Base-by-base conservation (phyloP, 2,113 vertebrate species). In the Himantopus leucocephalus region DNA sequence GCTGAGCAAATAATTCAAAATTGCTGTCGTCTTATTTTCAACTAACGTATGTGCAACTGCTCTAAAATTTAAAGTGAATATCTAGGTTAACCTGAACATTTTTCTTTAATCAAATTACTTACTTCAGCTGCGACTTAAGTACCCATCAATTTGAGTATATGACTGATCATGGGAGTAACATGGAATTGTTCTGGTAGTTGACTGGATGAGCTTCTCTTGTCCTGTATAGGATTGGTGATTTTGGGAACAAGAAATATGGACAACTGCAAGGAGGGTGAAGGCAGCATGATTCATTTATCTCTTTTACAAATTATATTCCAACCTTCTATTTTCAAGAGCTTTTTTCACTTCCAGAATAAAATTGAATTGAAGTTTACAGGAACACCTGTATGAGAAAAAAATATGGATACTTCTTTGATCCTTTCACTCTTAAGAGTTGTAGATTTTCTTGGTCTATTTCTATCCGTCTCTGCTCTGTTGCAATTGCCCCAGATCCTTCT, bases 191-290 rank as follows among this genome's bases (percentile, higher is more conserved):
- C 56, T 60, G 41, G 39, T 35, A 83, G 14, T 73, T 73, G 29
- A 52, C 71, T 75, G 35, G 16, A 59, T 20, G n/a, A 85, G 20
- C 22, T 59, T 70, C 37, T 64, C 22, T 11, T 60, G 10, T 35
- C 20, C 53, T 5, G 24, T 15, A 43, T 11, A 37, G 20, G 14
- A 58, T 3, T 9, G 19, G 12, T 58, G 35, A 55, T 58, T 60
- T 41, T 14, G 24, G 41, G 37, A 84, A 50, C 0, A 5, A 3
- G 8, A 86, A 85, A 81, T 12, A n/a, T 0, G 0, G 62, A 50
- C 41, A 79, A 26, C 13, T 30, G 27, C 5, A 10, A 43, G n/a
- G 34, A n/a, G 21, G 35, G 8, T 11, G 24, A 82, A 77, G 12
- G 66, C 5, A 75, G 27, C 22, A 50, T 50, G 41, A 67, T 48